Conservation (phyloP, 2,888 invertebrate species). For the Isotomurus palustris region DNA sequence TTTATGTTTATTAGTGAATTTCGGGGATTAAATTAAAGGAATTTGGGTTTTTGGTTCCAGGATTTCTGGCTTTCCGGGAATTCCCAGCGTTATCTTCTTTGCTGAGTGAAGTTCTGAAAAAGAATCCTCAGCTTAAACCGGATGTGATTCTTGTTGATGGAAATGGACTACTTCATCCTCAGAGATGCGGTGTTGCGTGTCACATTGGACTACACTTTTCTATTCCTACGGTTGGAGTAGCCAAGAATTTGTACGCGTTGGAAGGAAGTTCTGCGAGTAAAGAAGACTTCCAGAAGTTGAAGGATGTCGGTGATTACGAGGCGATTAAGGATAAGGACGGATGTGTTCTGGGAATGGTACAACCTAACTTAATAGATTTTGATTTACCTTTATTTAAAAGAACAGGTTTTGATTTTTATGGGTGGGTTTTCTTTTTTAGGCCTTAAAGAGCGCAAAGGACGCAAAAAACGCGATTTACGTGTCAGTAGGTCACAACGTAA, state of each 20-base stretch:
- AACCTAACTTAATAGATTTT: background rate
- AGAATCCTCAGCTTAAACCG: conserved; percentile 49
- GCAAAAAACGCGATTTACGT: conserved; percentile 48
- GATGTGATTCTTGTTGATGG: conserved; percentile 52
- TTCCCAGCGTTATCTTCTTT: conserved; percentile 48
- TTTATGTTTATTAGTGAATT: background rate
- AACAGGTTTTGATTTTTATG: background rate
- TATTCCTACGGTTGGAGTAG: conserved; percentile 51
- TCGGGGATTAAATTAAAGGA: background rate
- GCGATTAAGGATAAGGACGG: conserved; percentile 19
- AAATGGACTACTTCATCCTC: conserved; percentile 51
- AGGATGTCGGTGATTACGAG: conserved; percentile 33
- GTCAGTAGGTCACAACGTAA: conserved; percentile 49
- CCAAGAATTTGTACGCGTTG: conserved; percentile 51
- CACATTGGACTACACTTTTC: conserved; percentile 51
- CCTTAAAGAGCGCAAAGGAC: conserved; percentile 39
- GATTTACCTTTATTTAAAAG: background rate
- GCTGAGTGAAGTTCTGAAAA: conserved; percentile 44
- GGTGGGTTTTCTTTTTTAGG: conserved; percentile 23
- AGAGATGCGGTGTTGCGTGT: conserved; percentile 52
- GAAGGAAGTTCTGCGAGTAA: conserved; percentile 47
- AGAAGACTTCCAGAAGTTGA: conserved; percentile 21
- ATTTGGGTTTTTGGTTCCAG: conserved; percentile 37
- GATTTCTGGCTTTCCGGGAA: conserved; percentile 52
- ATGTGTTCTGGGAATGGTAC: conserved; percentile 42